Base-by-base conservation (phyloP, 2,888 invertebrate genomes). In the Leptogaster cylindrica region DNA sequence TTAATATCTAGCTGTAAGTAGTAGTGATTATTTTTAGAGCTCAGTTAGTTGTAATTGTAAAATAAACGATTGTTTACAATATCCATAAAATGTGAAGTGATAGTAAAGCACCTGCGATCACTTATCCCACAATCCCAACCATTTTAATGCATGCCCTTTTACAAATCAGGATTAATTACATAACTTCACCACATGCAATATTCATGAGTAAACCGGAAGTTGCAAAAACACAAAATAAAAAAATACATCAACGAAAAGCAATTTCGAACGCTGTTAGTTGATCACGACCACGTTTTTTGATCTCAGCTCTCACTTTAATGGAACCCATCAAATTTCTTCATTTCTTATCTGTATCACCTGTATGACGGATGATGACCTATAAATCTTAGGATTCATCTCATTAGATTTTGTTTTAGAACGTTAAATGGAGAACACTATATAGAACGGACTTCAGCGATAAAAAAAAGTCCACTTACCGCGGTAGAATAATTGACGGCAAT, bases 271-370 rank as follows among this genome's bases (percentile, higher is more conserved):
- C 18, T 20, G 16, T 1, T n/a, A 6, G 3, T 25, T 46, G 20
- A n/a, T 39, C 36, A 55, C n/a, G n/a, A n/a, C n/a, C n/a, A n/a
- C n/a, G n/a, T n/a, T 36, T 55, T 55, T n/a, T 12, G 55, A 55
- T 55, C 55, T 55, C 25, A 55, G 55, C 55, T 55, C 55, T 55
- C 55, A 55, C 55, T 55, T 55, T 55, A 55, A 55, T 55, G 55
- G 55, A 23, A 52, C 33, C n/a, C 52, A 7, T 55, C 33, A 55
- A 55, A 55, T 55, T 55, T 55, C 55, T 36, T 55, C 36, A 39
- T 36, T 23, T 23, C 55, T 55, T 55, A 55, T 55, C 55, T 55
- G 55, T 55, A 55, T 39, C 55, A 55, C 36, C 36, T 55, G 12
- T 36, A 14, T 55, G 23, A 52, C 18, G 20, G 14, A 10, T 39